These are phyloP conservation scores for Trachymyrmex cornetzi DNA, from an alignment of 1,140 invertebrate genomes.

Conservation along the genomic window DNA sequence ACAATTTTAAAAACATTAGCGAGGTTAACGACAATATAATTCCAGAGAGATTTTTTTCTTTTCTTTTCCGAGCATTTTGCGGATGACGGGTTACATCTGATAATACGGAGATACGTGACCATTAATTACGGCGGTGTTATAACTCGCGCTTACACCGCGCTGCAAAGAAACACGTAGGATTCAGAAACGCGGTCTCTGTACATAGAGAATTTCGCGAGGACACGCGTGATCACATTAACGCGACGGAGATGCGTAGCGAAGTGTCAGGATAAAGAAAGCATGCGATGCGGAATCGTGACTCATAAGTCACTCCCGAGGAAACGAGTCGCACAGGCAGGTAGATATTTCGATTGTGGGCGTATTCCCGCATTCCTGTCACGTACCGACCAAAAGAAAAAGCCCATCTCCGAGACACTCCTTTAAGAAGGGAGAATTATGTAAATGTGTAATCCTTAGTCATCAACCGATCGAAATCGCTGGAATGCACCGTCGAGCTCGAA, in stretches of 20 bases:
- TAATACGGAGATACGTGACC: background rate
- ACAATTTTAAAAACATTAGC: background rate
- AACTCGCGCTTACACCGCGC: background rate
- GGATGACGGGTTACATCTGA: background rate
- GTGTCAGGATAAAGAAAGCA: conserved; percentile 50
- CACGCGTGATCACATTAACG: too few relatives aligned
- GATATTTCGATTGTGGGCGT: conserved; percentile 67
- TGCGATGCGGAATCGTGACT: conserved; percentile 57
- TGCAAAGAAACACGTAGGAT: background rate
- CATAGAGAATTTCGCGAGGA: too few relatives aligned
- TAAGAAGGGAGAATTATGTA: conserved; percentile 17
- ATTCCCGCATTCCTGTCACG: conserved; percentile 67
- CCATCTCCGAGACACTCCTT: background rate
- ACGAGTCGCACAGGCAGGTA: conserved; percentile 63
- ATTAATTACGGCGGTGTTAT: background rate
- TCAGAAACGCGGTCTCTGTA: background rate
- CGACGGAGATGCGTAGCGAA: conserved; percentile 17
- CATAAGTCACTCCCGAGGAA: conserved; percentile 32
- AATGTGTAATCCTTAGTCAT: conserved; percentile 21
- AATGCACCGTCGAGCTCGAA: background rate
- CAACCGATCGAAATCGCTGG: background rate
- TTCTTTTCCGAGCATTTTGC: background rate
- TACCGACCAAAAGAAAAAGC: conserved; percentile 25
- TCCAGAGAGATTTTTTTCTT: too few relatives aligned
- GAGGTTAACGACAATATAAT: background rate